Conservation (phyloP, 2,888 invertebrate species). For the Lasioglossum figueresi region DNA sequence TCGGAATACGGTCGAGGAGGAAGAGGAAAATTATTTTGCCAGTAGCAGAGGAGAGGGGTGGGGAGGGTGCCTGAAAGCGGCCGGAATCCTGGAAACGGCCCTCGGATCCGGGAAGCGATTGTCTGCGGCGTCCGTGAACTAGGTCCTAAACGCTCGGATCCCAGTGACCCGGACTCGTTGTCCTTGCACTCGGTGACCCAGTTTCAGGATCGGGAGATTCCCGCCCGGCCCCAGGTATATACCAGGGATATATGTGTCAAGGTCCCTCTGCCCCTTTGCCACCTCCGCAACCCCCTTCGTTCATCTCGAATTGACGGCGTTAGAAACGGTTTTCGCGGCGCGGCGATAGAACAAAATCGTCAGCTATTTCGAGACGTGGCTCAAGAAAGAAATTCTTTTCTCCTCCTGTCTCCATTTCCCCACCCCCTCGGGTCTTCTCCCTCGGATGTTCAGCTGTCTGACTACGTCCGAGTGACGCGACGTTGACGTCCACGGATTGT, state of each 20-base stretch:
- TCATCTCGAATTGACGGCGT: slow-evolving; percentile 59
- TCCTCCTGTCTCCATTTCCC: not conserved
- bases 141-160: slow-evolving; percentile 67
- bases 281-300: slow-evolving; percentile 7
- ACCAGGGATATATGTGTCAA: slow-evolving; percentile 77
- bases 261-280: slow-evolving; percentile 60
- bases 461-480: slow-evolving; percentile 3
- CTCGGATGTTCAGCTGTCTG: not conserved
- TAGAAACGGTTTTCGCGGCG: slow-evolving; percentile 10
- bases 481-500: slow-evolving; percentile 10
- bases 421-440: not conserved
- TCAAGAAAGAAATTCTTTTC: not conserved
- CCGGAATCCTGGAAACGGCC: slow-evolving; percentile 33
- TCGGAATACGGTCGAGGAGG: not conserved
- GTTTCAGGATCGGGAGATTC: slow-evolving; percentile 75
- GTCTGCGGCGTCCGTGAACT: slow-evolving; percentile 69
- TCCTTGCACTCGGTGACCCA: slow-evolving; percentile 82
- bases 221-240: slow-evolving; percentile 67
- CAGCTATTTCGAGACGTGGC: slow-evolving; percentile 8
- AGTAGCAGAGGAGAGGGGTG: not conserved
- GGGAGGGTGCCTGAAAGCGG: not conserved
- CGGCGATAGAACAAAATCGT: slow-evolving; percentile 22
- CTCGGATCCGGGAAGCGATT: slow-evolving; percentile 37
- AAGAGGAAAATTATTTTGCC: slow-evolving; percentile 12
- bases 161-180: slow-evolving; percentile 78